A percentile compares a stretch with the other conserved stretches of the same genome.
Evolutionary conservation across 2,113 vertebrate genomes (phyloP).

Genomic region (Tetrao urogallus): DNA sequence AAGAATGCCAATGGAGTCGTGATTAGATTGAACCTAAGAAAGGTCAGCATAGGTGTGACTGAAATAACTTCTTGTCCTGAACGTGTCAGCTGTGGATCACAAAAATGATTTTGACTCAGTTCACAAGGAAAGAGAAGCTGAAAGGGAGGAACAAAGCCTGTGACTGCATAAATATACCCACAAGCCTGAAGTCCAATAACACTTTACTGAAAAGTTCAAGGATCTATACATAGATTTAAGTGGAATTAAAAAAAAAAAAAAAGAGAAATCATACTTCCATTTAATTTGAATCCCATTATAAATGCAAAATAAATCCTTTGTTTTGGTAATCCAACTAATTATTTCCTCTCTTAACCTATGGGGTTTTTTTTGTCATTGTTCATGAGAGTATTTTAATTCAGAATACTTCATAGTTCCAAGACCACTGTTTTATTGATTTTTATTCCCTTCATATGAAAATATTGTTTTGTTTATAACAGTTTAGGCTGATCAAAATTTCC

Average conservation of each 20-base stretch:
- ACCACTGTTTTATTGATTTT: neutral
- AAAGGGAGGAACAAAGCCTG: neutral
- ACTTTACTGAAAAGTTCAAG: neutral
- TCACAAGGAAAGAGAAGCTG: neutral
- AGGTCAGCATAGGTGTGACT: neutral
- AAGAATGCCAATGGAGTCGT: neutral
- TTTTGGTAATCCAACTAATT: neutral
- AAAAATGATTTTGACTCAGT: neutral
- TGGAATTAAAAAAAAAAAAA: neutral
- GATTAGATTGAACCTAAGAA: fast-evolving
- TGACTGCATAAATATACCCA: neutral
- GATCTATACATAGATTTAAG: neutral
- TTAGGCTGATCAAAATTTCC: neutral
- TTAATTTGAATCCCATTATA: neutral
- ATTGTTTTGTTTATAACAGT: neutral
- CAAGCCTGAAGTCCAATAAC: neutral
- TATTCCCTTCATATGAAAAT: neutral
- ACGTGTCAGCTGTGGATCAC: neutral
- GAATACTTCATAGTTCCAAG: neutral
- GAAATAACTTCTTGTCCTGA: neutral
- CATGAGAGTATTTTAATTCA: neutral
- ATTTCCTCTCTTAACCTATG: neutral
- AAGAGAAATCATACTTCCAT: neutral
- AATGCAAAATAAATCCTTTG: neutral
- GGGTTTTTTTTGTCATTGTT: neutral